These are phyloP conservation scores for Watsonalla binaria DNA, from an alignment of 2,888 invertebrate genomes.

Conservation along the genomic window DNA sequence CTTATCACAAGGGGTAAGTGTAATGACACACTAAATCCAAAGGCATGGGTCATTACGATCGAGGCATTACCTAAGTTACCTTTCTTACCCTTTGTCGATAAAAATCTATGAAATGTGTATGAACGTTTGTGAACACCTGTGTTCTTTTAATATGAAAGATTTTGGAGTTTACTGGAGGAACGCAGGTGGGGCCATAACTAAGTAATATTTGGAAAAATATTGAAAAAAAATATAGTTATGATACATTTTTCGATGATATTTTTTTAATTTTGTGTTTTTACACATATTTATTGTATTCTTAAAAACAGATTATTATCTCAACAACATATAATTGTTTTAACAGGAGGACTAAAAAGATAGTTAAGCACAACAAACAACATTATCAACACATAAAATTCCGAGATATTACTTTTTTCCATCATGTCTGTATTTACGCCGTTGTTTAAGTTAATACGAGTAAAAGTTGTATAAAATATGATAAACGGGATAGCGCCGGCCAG, in stretches of 20 bases:
- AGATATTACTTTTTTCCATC: background rate
- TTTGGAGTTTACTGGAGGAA: background rate
- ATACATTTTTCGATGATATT: too few relatives aligned
- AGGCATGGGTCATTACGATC: slow-evolving; percentile 24
- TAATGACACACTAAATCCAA: slow-evolving; percentile 16
- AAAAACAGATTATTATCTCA: too few relatives aligned
- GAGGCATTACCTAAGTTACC: slow-evolving; percentile 22
- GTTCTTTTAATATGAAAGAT: slow-evolving; percentile 7
- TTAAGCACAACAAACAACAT: too few relatives aligned
- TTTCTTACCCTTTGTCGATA: slow-evolving; percentile 39
- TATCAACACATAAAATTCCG: too few relatives aligned
- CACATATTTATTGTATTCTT: too few relatives aligned
- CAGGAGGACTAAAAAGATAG: too few relatives aligned
- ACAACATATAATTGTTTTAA: too few relatives aligned
- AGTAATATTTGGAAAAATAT: too few relatives aligned
- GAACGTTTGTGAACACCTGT: slow-evolving; percentile 31
- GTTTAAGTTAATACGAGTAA: background rate
- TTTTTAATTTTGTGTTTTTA: too few relatives aligned
- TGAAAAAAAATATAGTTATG: too few relatives aligned
- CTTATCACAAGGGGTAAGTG: background rate
- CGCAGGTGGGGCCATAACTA: background rate
- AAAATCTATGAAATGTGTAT: slow-evolving; percentile 30
- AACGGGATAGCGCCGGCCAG: slow-evolving; percentile 6
- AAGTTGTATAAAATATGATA: background rate
- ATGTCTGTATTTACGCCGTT: background rate